Conservation (phyloP, 2,888 invertebrate species). For the Apodemia mormo region DNA sequence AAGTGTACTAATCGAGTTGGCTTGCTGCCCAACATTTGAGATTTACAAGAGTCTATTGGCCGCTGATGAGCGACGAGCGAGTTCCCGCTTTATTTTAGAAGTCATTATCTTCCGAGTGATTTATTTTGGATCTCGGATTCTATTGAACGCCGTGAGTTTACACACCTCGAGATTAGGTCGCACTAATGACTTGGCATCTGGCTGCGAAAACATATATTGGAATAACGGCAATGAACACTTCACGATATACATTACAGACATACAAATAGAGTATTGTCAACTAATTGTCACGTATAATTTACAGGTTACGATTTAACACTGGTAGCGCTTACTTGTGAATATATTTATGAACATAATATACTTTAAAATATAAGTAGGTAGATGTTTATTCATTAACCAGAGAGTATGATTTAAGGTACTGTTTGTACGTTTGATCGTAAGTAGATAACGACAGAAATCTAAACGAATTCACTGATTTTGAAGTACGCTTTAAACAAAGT, state of each 20-base stretch:
- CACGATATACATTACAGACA: constrained; percentile 57
- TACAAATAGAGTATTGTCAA: constrained; percentile 59
- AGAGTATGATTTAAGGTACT: too few relatives aligned
- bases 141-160: constrained; percentile 48
- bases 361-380: neutral
- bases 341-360: neutral
- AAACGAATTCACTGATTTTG: too few relatives aligned
- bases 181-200: constrained; percentile 67
- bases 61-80: constrained; percentile 67
- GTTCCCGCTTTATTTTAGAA: constrained; percentile 75
- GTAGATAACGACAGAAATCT: too few relatives aligned
- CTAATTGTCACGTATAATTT: constrained; percentile 52
- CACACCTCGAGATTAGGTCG: constrained; percentile 64
- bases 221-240: constrained; percentile 66
- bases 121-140: constrained; percentile 62
- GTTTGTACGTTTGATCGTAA: too few relatives aligned
- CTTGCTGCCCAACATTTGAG: constrained; percentile 54
- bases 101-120: constrained; percentile 78
- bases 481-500: too few relatives aligned
- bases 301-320: constrained; percentile 7
- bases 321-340: constrained; percentile 3
- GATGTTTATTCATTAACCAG: neutral
- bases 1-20: constrained; percentile 65
- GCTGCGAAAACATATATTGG: constrained; percentile 53
- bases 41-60: constrained; percentile 59